These are phyloP conservation scores for Leptatherina wallacei DNA, from an alignment of 2,797 vertebrate genomes.

Conservation along the genomic window DNA sequence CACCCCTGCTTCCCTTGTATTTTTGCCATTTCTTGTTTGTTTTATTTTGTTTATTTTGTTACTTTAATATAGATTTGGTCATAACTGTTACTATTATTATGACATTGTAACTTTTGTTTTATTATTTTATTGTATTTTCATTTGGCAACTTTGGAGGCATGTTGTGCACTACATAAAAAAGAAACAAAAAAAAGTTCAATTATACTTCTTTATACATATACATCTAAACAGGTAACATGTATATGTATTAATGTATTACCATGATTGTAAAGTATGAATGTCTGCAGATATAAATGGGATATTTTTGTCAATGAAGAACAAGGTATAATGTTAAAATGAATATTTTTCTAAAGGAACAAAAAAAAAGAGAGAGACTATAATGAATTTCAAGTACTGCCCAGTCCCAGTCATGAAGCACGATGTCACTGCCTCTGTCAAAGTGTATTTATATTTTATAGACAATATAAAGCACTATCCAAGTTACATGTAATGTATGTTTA, in stretches of 20 bases:
- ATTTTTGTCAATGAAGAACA: slow-evolving; percentile 87
- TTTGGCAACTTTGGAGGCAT: slow-evolving; percentile 86
- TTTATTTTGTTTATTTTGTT: slow-evolving; percentile 54
- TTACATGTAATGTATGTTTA: slow-evolving; percentile 80
- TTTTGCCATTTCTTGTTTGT: slow-evolving; percentile 72
- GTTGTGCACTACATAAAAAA: slow-evolving; percentile 83
- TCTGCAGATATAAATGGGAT: slow-evolving; percentile 82
- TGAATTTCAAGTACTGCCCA: slow-evolving; percentile 71
- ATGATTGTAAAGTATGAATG: slow-evolving; percentile 88
- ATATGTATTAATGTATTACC: slow-evolving; percentile 80
- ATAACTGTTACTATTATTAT: slow-evolving; percentile 80
- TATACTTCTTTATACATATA: slow-evolving; percentile 79
- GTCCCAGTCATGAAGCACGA: slow-evolving; percentile 82
- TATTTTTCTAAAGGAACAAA: slow-evolving; percentile 85
- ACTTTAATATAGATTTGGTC: slow-evolving; percentile 66
- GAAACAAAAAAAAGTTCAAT: slow-evolving; percentile 45
- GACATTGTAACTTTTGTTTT: slow-evolving; percentile 74
- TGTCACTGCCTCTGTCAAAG: slow-evolving; percentile 82
- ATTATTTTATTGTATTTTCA: slow-evolving; percentile 81
- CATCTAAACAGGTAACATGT: slow-evolving; percentile 79
- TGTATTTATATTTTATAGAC: slow-evolving; percentile 85
- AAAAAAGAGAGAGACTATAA: slow-evolving; percentile 54
- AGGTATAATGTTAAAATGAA: slow-evolving; percentile 77
- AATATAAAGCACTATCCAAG: slow-evolving; percentile 80
- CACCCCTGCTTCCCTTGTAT: slow-evolving; percentile 79